Percentiles rank a stretch among this genome's conserved stretches.
Evolutionary conservation across 2,113 vertebrate species (phyloP).

Genomic region (Heloderma charlesbogerti): DNA sequence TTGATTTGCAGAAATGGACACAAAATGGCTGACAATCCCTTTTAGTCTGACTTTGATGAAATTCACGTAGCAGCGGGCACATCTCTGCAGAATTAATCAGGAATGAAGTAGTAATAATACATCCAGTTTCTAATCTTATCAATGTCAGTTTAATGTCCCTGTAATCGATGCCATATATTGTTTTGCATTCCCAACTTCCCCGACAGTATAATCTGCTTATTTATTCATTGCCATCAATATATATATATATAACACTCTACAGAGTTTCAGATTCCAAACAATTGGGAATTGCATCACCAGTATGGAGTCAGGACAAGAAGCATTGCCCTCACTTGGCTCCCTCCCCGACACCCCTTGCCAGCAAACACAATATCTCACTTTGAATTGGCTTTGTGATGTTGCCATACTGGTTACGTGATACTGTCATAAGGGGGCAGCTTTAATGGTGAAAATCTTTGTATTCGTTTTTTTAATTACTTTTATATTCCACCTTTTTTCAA

Average conservation of each 20-base stretch:
- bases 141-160: neutral
- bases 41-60: neutral
- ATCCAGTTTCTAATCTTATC: neutral
- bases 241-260: no score
- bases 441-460: neutral
- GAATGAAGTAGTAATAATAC: no score
- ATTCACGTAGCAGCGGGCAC: neutral
- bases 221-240: neutral
- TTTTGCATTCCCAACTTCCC: neutral
- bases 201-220: neutral
- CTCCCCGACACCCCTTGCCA: neutral
- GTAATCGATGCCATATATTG: neutral
- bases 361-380: neutral
- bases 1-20: slow-evolving; percentile 5
- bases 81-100: neutral
- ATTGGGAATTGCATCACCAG: neutral
- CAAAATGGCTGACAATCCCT: neutral
- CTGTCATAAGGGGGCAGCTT: neutral
- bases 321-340: neutral
- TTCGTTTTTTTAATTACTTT: no score
- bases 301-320: neutral
- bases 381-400: neutral
- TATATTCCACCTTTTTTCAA: no score
- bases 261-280: neutral
- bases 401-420: neutral